Percentiles rank a stretch among this genome's conserved stretches.
phyloP scores from a whole-genome alignment of 1,140 invertebrate species.

The Andricus grossulariae region DNA sequence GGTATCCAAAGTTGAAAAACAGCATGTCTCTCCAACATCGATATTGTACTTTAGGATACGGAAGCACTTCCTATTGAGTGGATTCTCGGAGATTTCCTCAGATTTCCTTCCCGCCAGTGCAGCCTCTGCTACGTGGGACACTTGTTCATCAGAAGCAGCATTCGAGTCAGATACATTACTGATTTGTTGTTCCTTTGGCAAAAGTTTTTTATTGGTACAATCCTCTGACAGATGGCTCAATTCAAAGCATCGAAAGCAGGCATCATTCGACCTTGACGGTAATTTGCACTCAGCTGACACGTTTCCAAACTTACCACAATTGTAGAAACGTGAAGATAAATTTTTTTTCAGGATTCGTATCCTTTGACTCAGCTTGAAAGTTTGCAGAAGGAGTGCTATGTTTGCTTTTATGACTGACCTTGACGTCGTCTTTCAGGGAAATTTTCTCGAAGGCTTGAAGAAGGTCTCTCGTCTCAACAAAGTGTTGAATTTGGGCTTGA shows the following conservation, averaged over 20 bases:
- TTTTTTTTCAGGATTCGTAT: not conserved
- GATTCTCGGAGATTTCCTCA: not conserved
- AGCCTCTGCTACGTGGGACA: not conserved
- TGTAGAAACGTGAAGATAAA: not conserved
- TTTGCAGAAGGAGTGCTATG: not conserved
- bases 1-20: not conserved
- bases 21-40: not conserved
- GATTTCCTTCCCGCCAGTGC: not conserved
- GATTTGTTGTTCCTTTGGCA: not conserved
- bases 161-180: no score
- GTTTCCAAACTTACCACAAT: slow-evolving; percentile 6
- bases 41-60: not conserved
- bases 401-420: not conserved
- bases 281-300: not conserved
- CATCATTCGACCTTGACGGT: not conserved
- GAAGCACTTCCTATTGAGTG: not conserved
- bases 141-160: not conserved
- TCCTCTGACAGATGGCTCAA: not conserved
- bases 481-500: no score
- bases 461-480: no score
- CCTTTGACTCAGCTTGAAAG: not conserved
- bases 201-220: not conserved
- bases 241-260: slow-evolving; percentile 11
- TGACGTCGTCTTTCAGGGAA: no score
- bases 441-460: no score